Conservation (phyloP, 2,113 vertebrate species). For the Hippolais icterina region DNA sequence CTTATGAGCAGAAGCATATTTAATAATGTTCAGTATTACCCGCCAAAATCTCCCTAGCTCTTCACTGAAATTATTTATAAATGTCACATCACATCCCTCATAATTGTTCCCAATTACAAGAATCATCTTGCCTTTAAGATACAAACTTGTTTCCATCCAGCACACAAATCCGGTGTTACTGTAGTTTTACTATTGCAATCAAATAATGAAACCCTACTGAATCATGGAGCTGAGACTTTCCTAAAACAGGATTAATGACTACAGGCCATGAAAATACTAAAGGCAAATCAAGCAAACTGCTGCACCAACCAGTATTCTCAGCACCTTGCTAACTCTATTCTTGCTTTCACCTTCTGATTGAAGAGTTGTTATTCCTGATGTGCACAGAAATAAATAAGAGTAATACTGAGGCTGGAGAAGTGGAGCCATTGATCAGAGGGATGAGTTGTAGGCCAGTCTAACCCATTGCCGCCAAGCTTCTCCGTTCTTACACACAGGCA, state of each 20-base stretch:
- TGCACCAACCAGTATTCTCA: not conserved
- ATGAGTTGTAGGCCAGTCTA: not conserved
- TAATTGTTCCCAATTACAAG: not conserved
- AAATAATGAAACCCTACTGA: not conserved
- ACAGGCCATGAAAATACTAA: not conserved
- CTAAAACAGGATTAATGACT: not conserved
- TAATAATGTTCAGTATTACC: not conserved
- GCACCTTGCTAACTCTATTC: not conserved
- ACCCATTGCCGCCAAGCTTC: not conserved
- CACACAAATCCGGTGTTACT: not conserved
- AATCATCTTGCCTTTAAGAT: not conserved
- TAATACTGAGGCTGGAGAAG: not conserved
- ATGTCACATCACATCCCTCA: not conserved
- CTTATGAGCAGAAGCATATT: not conserved
- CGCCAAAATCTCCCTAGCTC: not conserved
- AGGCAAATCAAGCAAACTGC: not conserved
- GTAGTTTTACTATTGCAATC: not conserved
- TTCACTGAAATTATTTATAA: constrained; percentile 21
- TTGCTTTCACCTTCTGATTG: not conserved
- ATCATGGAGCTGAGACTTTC: not conserved
- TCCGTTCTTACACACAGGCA: not conserved
- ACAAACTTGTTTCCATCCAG: not conserved
- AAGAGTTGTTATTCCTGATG: not conserved
- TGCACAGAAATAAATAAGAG: not conserved
- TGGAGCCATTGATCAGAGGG: not conserved